Conservation (phyloP, 2,888 invertebrate genomes). For the Operophtera brumata region DNA sequence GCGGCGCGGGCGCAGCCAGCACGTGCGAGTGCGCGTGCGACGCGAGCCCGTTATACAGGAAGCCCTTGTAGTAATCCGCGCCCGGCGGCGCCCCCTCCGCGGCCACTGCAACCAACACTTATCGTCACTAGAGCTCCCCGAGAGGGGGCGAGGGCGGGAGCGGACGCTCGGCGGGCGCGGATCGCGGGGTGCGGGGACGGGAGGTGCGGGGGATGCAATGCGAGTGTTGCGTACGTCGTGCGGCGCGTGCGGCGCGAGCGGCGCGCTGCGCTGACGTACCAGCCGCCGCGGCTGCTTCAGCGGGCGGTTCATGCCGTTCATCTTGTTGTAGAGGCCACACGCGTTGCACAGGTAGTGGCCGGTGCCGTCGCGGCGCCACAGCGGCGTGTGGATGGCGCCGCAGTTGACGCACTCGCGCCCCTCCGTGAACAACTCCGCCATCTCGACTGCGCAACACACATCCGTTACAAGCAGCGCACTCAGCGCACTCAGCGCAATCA, state of each 20-base stretch:
- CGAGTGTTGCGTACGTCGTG: constrained; percentile 63
- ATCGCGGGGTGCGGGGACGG: constrained; percentile 39
- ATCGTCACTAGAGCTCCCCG: constrained; percentile 45
- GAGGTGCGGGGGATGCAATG: constrained; percentile 38
- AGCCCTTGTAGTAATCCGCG: constrained; percentile 93
- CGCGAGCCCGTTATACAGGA: constrained; percentile 86
- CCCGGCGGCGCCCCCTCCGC: constrained; percentile 90
- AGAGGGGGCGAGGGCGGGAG: constrained; percentile 37
- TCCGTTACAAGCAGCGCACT: constrained; percentile 35
- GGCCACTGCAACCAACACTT: constrained; percentile 87
- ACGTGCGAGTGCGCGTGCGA: constrained; percentile 57
- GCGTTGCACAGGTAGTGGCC: constrained; percentile 99
- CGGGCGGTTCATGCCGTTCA: constrained; percentile 99
- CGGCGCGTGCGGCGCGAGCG: constrained; percentile 63
- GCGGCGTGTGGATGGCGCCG: constrained; percentile 97
- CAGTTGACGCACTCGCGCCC: constrained; percentile 99
- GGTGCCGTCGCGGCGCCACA: constrained; percentile 99
- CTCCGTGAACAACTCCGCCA: constrained; percentile 91
- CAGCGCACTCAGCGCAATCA: no score
- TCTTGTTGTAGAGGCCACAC: constrained; percentile 99
- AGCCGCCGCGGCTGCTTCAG: constrained; percentile 98
- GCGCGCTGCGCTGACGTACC: constrained; percentile 86
- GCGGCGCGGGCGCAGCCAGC: constrained; percentile 53
- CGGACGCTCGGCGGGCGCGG: constrained; percentile 69
- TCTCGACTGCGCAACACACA: constrained; percentile 75